Base-by-base conservation (phyloP, 2,888 invertebrate species). In the Synanthedon andrenaeformis region DNA sequence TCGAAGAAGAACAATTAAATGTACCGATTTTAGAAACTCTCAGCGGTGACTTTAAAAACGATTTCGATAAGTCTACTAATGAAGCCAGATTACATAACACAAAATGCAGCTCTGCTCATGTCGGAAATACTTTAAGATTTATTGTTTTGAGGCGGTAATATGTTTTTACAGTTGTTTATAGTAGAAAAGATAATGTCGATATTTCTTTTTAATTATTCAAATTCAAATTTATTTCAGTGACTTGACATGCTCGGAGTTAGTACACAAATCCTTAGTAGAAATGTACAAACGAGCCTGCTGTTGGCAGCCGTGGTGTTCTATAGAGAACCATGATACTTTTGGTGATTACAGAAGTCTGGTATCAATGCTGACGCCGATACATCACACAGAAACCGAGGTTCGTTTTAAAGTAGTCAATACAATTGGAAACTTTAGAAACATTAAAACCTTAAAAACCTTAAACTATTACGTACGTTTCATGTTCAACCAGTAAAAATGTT, bases 251-350 rank as follows among this genome's bases (percentile, higher is more conserved):
- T 72, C 82, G 3, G 86, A 86, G 56, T 60, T 87, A 42, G 65
- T 85, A n/a, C 81, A 86, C 59, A 70, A 77, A 4, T 62, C 64
- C 0, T 55, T 79, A 12, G 53, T 86, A 11, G 77, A 84, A 0
- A 59, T 76, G 48, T 84, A 81, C 57, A 73, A 76, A 55, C 57
- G 58, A 3, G 58, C 61, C 2, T 84, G 82, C 60, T 74, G 73
- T 4, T 79, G 75, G 76, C 74, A 75, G 54, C 80, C 82, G 0
- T 87, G 86, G 86, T 85, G 82, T 56, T 76, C 78, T 4, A 74
- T 81, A 42, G 78, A 72, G 52, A 61, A 76, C n/a, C 75, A 80
- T 58, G 75, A 85, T 53, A 77, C 81, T 0, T 85, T 86, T 55
- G 80, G 81, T 3, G 84, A 85, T 55, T 62, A 79, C 52, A 70